Percentiles rank a stretch among this genome's conserved stretches.
phyloP scores from a whole-genome alignment of 2,888 invertebrate genomes.

The Eilema sororculum region DNA sequence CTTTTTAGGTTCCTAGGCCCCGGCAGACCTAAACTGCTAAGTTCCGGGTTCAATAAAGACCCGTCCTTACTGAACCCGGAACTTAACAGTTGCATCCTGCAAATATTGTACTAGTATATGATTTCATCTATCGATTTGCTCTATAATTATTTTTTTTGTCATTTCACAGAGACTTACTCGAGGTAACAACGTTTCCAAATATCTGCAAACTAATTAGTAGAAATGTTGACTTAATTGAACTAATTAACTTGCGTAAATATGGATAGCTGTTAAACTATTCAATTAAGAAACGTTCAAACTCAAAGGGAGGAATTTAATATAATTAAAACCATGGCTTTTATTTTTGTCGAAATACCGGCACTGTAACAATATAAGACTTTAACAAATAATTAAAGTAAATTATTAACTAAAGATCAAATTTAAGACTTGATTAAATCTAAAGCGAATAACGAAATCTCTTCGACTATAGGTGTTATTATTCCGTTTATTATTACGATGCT shows the following conservation, averaged over 20 bases:
- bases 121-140: not conserved
- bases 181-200: not conserved
- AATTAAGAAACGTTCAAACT: not conserved
- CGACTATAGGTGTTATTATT: constrained; percentile 48
- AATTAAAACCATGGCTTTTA: not conserved
- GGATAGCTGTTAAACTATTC: not conserved
- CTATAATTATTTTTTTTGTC: not conserved
- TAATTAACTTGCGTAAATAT: not conserved
- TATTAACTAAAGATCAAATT: constrained; percentile 51
- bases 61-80: no score
- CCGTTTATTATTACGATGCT: constrained; percentile 52
- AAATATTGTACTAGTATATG: not conserved
- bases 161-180: not conserved
- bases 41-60: no score
- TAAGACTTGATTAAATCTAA: constrained; percentile 55
- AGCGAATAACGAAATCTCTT: constrained; percentile 41
- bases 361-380: constrained; percentile 13
- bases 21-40: no score
- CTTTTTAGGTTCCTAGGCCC: no score
- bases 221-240: constrained; percentile 8
- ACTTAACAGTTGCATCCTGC: no score
- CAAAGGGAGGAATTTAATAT: not conserved
- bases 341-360: not conserved
- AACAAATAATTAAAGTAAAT: constrained; percentile 46
- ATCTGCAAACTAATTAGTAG: not conserved